Evolutionary conservation across 2,113 vertebrate species (phyloP).

Genomic region (Corydoras maculifer): DNA sequence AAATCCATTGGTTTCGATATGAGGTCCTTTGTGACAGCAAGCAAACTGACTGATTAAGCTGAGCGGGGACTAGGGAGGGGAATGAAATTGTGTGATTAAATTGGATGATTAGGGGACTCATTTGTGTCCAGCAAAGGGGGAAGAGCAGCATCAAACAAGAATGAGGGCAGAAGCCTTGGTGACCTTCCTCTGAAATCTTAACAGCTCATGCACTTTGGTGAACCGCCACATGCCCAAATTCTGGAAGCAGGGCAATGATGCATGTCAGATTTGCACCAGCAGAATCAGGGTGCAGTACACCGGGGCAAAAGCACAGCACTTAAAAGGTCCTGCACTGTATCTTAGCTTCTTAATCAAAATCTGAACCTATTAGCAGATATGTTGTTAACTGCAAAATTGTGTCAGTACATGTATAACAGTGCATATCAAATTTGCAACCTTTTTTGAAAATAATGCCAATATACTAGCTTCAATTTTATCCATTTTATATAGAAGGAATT

Average conservation of each 20-base stretch:
- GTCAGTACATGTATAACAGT: no score
- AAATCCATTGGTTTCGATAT: slow-evolving; percentile 59
- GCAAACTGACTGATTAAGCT: slow-evolving; percentile 51
- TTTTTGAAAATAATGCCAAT: no score
- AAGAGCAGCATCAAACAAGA: slow-evolving; percentile 46
- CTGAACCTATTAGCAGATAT: neutral
- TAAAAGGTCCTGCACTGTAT: slow-evolving; percentile 1
- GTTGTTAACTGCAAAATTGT: no score
- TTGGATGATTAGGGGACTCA: slow-evolving; percentile 53
- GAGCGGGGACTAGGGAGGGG: slow-evolving; percentile 40
- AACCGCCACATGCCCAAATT: neutral
- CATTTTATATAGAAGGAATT: no score
- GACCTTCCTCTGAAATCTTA: slow-evolving; percentile 44
- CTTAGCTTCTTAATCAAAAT: neutral
- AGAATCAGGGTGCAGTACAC: neutral
- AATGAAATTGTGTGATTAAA: slow-evolving; percentile 55
- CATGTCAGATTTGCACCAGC: slow-evolving; percentile 10
- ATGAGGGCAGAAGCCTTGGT: slow-evolving; percentile 35
- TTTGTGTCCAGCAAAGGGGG: slow-evolving; percentile 48
- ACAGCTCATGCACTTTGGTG: slow-evolving; percentile 20
- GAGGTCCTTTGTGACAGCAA: slow-evolving; percentile 50
- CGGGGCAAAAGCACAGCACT: neutral
- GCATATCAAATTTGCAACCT: no score
- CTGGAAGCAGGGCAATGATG: slow-evolving; percentile 1
- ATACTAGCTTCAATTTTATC: no score